These are phyloP conservation scores for Nymphalis io DNA, from an alignment of 1,140 invertebrate genomes.

Conservation along the genomic window DNA sequence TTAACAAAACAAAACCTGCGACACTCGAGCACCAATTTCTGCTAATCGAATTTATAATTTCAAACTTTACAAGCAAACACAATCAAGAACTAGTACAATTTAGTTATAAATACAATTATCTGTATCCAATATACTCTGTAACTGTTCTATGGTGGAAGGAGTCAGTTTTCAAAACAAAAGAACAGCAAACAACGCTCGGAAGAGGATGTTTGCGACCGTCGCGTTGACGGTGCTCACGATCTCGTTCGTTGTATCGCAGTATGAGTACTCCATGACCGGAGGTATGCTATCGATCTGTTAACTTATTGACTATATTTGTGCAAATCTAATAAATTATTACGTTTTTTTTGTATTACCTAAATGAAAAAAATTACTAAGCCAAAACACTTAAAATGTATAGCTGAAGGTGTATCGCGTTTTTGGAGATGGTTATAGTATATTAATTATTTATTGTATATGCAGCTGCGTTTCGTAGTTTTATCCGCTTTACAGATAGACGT, in stretches of 20 bases:
- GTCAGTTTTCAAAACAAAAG: constrained; percentile 49
- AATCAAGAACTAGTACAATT: neutral
- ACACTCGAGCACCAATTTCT: neutral
- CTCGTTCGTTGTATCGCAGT: constrained; percentile 32
- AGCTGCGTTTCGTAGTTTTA: too few relatives aligned
- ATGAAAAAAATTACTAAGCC: too few relatives aligned
- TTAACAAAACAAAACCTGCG: too few relatives aligned
- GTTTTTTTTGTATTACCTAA: neutral
- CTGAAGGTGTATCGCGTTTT: too few relatives aligned
- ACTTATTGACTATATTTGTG: neutral
- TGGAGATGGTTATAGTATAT: too few relatives aligned
- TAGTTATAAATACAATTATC: neutral
- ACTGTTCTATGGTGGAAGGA: constrained; percentile 3
- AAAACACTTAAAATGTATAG: too few relatives aligned
- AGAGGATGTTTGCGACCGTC: constrained; percentile 38
- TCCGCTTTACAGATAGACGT: too few relatives aligned
- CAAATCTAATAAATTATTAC: neutral
- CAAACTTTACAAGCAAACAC: neutral
- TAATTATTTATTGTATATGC: too few relatives aligned
- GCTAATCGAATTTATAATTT: neutral
- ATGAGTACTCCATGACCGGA: constrained; percentile 30
- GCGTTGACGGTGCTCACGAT: constrained; percentile 30
- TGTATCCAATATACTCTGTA: constrained; percentile 2
- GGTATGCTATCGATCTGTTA: constrained; percentile 24
- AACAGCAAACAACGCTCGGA: constrained; percentile 43